Base-by-base conservation (phyloP, 2,797 vertebrate genomes). In the Ataeniobius toweri region DNA sequence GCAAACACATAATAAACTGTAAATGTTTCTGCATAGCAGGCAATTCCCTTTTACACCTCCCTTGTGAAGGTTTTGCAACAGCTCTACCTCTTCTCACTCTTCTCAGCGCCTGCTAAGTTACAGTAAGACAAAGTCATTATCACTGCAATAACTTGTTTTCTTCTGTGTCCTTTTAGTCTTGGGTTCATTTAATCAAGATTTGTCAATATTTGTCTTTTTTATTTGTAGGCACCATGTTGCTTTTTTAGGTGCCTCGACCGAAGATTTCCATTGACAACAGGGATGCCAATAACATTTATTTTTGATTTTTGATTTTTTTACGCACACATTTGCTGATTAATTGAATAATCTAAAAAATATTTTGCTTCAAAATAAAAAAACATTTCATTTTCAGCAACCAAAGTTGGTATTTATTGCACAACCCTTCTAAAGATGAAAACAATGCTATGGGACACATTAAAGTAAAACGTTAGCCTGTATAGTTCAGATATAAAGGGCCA, bases 1-100 rank as follows among this genome's bases (percentile, higher is more conserved):
- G 53, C 69, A 75, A 86, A 87, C 63, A 78, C 75, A 83, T 75
- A 51, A 80, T 85, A 85, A 76, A 77, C 65, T 0, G 20, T 59
- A 76, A 84, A 82, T 78, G 77, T 81, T 79, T 78, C 39, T 81
- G 71, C 6, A 8, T 73, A 74, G 75, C 18, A 63, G 51, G 46
- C 6, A 46, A 51, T 83, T 84, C 8, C 70, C 65, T 78, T 80
- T 79, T 44, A 76, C 44, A 71, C 73, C 26, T 74, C 68, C 78
- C 28, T 69, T 22, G 74, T 74, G 56, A 41, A 77, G 28, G 70
- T 12, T 78, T 75, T 77, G 51, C 74, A 65, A 78, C 67, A 36
- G 16, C 14, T 41, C 67, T 70, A 26, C 53, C 24, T 55, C 8
- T 31, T 78, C 26, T 58, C 51, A 80, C 24, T 55, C 6, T 31